phyloP scores from a whole-genome alignment of 2,113 vertebrate genomes.

The Leiothrix lutea region DNA sequence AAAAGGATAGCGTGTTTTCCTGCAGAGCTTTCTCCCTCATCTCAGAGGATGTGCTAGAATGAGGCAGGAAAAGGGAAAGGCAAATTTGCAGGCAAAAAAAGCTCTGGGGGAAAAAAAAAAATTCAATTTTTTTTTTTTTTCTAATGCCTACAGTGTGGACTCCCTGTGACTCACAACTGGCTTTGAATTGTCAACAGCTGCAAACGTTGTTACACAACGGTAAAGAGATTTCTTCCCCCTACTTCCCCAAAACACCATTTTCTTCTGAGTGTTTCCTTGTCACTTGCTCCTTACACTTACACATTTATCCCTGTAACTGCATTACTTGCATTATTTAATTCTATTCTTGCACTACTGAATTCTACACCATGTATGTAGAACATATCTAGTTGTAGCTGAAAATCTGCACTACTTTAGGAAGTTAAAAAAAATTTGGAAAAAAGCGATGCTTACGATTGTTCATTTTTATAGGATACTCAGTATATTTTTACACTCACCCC shows the following conservation, averaged over 20 bases:
- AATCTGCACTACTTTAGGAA: background rate
- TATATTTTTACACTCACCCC: background rate
- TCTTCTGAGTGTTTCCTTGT: background rate
- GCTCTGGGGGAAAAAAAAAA: background rate
- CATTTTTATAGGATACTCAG: background rate
- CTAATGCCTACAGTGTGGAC: background rate
- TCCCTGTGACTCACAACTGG: background rate
- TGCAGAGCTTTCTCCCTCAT: background rate
- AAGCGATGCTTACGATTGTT: background rate
- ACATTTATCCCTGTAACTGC: background rate
- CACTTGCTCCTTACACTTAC: background rate
- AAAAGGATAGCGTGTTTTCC: background rate
- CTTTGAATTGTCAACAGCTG: background rate
- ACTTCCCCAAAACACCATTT: background rate
- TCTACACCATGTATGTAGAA: background rate
- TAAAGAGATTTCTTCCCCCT: background rate
- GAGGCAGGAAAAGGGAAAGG: background rate
- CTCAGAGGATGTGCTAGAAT: background rate
- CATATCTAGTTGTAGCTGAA: background rate
- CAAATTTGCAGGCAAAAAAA: background rate
- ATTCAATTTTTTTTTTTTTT: background rate
- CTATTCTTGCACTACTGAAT: background rate
- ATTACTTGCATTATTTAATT: background rate
- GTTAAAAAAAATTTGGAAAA: background rate
- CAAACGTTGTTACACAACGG: background rate